Percentiles rank a stretch among this genome's conserved stretches.
These are phyloP conservation scores for Octodonta nipae DNA, from an alignment of 2,888 invertebrate genomes.

Conservation along the genomic window DNA sequence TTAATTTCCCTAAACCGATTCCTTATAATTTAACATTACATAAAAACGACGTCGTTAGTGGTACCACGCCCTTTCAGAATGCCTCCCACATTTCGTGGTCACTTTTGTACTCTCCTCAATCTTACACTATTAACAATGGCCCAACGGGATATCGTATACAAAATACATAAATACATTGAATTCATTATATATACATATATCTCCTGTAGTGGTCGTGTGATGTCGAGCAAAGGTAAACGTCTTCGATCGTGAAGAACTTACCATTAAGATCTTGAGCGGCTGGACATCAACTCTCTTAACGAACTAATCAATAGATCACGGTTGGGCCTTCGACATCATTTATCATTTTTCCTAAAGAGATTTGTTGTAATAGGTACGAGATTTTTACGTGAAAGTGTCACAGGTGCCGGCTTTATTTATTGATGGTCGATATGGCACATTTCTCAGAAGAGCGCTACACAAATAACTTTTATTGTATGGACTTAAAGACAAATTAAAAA, in stretches of 20 bases:
- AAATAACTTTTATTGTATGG: no score
- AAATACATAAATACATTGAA: constrained; percentile 40
- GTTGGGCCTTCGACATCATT: constrained; percentile 35
- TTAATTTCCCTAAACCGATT: constrained; percentile 21
- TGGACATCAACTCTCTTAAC: constrained; percentile 35
- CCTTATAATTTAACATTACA: constrained; percentile 28
- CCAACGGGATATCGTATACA: constrained; percentile 36
- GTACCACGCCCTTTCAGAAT: constrained; percentile 27
- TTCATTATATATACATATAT: constrained; percentile 38
- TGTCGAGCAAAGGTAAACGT: constrained; percentile 11
- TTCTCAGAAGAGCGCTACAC: no score
- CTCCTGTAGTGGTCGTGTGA: constrained; percentile 25
- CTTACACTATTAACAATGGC: constrained; percentile 37
- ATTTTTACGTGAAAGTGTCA: constrained; percentile 31
- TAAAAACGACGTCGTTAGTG: constrained; percentile 31
- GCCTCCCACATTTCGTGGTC: constrained; percentile 33
- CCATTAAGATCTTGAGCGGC: constrained; percentile 21
- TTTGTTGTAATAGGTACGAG: constrained; percentile 35
- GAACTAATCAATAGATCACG: constrained; percentile 41
- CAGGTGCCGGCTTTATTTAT: constrained; percentile 13
- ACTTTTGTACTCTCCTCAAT: constrained; percentile 33
- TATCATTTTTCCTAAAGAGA: constrained; percentile 37
- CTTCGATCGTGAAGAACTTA: constrained; percentile 11
- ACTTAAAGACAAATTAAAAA: no score
- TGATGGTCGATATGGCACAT: no score